Evolutionary conservation across 2,888 invertebrate species (phyloP), one percentile per base, ranked within the genome.

Genomic region (Platycnemis pennipes): DNA sequence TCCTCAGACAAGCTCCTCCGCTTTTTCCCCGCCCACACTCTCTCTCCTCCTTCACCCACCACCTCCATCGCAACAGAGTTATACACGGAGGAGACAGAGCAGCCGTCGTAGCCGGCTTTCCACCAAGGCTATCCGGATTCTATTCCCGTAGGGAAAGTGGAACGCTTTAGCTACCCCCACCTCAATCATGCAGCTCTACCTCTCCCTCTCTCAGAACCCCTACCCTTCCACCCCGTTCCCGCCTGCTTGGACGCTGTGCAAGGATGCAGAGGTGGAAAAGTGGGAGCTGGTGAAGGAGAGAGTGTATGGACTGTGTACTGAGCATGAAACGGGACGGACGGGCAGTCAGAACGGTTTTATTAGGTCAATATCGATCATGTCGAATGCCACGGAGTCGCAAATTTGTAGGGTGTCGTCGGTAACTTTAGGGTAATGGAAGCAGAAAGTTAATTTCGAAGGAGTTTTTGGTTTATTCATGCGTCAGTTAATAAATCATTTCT

Each of bases 71-170:
- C 63, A 26, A 63, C 63, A 63, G 63, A 63, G n/a, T 63, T 53
- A 31, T 77, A 26, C 77, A 37, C 77, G 77, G 11, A 11, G 77
- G 77, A 16, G 77, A 77, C 77, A 44, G 46, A 87, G 45, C 45
- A n/a, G 45, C 45, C 87, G 26, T n/a, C 87, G 44, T 4, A n/a
- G 45, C 42, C 56, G 89, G 53, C 89, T 56, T 56, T 89, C 89
- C 89, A 89, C 69, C 91, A 91, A 91, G 91, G 91, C 44, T 63
- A 91, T 91, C 91, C 63, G 45, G 91, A 91, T 91, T 91, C 91
- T 91, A 91, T 63, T 91, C 91, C 91, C 91, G 63, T 31, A 44
- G 89, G 91, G 91, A 91, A 91, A 91, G 91, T 91, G 91, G 91
- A 63, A 91, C 91, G 42, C 56, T 63, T 63, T 91, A 44, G 37